Conservation (phyloP, 2,888 invertebrate species). For the Drosophila borealis region DNA sequence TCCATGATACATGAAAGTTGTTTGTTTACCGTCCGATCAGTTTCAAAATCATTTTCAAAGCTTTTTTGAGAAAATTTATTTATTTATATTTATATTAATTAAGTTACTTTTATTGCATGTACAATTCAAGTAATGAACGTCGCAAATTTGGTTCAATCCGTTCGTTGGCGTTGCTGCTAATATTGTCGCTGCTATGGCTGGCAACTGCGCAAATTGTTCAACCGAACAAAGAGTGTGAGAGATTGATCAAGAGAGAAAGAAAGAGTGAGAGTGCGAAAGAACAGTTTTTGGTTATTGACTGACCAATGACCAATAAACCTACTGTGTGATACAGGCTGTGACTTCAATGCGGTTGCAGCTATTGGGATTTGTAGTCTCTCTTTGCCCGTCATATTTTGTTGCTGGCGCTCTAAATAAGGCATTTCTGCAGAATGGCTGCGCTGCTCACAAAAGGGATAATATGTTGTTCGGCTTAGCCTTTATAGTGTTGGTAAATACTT, state of each 20-base stretch:
- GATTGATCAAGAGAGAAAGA: constrained; percentile 17
- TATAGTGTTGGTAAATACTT: constrained; percentile 25
- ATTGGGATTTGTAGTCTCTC: constrained; percentile 34
- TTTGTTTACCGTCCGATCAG: too few species aligned
- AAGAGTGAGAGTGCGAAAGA: constrained; percentile 23
- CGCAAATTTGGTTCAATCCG: constrained; percentile 34
- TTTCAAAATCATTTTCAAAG: background rate
- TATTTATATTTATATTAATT: constrained; percentile 8
- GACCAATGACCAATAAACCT: constrained; percentile 79
- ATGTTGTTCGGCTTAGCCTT: constrained; percentile 46
- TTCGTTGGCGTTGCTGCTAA: constrained; percentile 18
- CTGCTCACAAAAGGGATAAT: constrained; percentile 75
- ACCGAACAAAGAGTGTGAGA: constrained; percentile 21
- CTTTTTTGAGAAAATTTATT: background rate
- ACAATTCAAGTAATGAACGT: constrained; percentile 57
- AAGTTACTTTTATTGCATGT: constrained; percentile 47
- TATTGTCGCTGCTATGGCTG: background rate
- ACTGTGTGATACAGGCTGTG: constrained; percentile 60
- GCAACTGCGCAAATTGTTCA: constrained; percentile 75
- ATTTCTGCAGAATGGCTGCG: constrained; percentile 69
- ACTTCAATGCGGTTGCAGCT: constrained; percentile 37
- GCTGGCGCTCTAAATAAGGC: constrained; percentile 75
- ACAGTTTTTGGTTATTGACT: constrained; percentile 60
- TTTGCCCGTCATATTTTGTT: constrained; percentile 31
- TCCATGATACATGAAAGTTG: too few species aligned